Percentiles rank a stretch among this genome's conserved stretches.
phyloP scores from a whole-genome alignment of 2,113 vertebrate genomes.

The Pipa parva region DNA sequence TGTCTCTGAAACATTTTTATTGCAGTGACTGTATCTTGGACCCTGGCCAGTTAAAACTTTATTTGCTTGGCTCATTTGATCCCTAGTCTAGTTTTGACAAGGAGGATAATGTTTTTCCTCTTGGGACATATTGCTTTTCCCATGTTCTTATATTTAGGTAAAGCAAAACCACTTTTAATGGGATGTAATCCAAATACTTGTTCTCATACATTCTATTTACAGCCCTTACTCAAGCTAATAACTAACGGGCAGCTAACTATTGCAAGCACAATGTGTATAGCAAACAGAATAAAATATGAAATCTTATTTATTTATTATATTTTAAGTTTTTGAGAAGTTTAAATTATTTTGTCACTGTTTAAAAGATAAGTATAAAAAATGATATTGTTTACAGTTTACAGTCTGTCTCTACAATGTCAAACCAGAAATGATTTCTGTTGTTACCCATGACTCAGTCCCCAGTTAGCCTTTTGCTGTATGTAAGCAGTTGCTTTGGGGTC shows the following conservation, averaged over 20 bases:
- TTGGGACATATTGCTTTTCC: constrained; percentile 54
- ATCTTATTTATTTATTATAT: no score
- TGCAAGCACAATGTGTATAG: constrained; percentile 16
- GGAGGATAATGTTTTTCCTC: constrained; percentile 39
- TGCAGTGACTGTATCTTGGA: constrained; percentile 36
- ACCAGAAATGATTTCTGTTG: no score
- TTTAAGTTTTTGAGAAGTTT: no score
- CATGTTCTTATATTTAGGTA: constrained; percentile 68
- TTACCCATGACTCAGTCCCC: no score
- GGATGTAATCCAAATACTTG: constrained; percentile 48
- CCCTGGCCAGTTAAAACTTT: constrained; percentile 40
- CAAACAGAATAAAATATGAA: constrained; percentile 32
- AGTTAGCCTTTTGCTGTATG: no score
- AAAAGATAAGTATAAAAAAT: no score
- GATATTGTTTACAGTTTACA: no score
- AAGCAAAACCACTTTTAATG: constrained; percentile 56
- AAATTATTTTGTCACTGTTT: no score
- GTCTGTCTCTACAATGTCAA: no score
- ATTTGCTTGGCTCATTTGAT: constrained; percentile 35
- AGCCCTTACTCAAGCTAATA: constrained; percentile 20
- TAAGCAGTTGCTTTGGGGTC: no score
- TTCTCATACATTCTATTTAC: constrained; percentile 48
- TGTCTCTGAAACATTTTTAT: neutral
- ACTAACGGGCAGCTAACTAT: constrained; percentile 32
- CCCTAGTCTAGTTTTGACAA: constrained; percentile 43